A percentile compares a stretch with the other conserved stretches of the same genome.
These are phyloP conservation scores for Brachypalpus laphriformis DNA, from an alignment of 2,888 invertebrate species.

Conservation along the genomic window DNA sequence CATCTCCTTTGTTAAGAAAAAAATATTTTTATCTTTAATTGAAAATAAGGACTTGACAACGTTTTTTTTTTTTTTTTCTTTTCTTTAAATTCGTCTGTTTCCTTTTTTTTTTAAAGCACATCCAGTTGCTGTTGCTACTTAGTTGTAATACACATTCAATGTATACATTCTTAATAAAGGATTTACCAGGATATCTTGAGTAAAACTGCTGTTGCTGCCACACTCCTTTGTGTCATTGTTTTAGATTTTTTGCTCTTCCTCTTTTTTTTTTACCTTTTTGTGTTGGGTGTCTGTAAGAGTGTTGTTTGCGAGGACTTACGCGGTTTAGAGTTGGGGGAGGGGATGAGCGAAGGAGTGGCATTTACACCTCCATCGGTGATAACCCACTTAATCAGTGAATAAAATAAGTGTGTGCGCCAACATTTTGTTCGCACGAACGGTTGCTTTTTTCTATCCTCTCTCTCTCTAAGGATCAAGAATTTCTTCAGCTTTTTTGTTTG, in stretches of 20 bases:
- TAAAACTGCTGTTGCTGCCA: slow-evolving; percentile 36
- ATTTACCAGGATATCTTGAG: slow-evolving; percentile 57
- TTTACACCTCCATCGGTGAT: slow-evolving; percentile 59
- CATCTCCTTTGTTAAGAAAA: neutral
- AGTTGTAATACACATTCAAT: slow-evolving; percentile 46
- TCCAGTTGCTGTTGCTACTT: slow-evolving; percentile 35
- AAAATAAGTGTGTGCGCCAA: slow-evolving; percentile 52
- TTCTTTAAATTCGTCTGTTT: neutral
- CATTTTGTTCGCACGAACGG: slow-evolving; percentile 54
- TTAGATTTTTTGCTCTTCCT: slow-evolving; percentile 7
- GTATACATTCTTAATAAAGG: slow-evolving; percentile 55
- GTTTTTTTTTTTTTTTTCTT: neutral
- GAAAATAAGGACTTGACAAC: slow-evolving; percentile 23
- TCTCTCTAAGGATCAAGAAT: slow-evolving; percentile 33
- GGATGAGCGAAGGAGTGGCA: slow-evolving; percentile 5
- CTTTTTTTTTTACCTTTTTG: slow-evolving; percentile 16
- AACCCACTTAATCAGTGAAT: slow-evolving; percentile 69
- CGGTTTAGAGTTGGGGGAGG: neutral
- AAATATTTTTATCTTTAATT: slow-evolving; percentile 46
- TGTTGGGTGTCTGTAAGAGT: neutral
- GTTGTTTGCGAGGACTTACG: slow-evolving; percentile 14
- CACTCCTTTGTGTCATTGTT: slow-evolving; percentile 43
- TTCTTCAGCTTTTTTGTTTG: slow-evolving; percentile 6
- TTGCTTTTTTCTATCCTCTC: neutral
- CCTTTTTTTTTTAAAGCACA: slow-evolving; percentile 10